Percentiles rank a stretch among this genome's conserved stretches.
Evolutionary conservation across 2,888 invertebrate genomes (phyloP).

Genomic region (Drosophila nigricruria): DNA sequence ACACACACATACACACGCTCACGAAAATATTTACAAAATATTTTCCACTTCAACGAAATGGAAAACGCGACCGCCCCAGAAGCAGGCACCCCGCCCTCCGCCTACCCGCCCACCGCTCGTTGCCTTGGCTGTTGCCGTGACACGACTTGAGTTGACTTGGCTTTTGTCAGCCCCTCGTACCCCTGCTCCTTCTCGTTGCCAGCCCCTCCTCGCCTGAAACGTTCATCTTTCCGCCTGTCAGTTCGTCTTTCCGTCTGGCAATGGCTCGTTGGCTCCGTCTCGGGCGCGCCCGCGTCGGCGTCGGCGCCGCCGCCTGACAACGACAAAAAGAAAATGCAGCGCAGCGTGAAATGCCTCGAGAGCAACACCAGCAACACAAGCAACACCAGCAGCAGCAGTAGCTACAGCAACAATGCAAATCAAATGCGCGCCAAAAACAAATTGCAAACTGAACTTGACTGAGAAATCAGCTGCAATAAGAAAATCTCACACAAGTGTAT

Average conservation of each 20-base stretch:
- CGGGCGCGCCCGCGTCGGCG: constrained; percentile 57
- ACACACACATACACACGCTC: constrained; percentile 47
- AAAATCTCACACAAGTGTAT: constrained; percentile 36
- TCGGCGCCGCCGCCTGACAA: constrained; percentile 66
- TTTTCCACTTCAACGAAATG: constrained; percentile 82
- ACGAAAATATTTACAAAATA: constrained; percentile 82
- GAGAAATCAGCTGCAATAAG: constrained; percentile 70
- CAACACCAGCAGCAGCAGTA: constrained; percentile 40
- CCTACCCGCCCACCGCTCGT: background rate
- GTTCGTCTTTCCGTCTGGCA: constrained; percentile 64
- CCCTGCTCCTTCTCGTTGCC: background rate
- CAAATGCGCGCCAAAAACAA: constrained; percentile 74
- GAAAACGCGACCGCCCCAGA: constrained; percentile 79
- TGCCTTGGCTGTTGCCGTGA: constrained; percentile 34
- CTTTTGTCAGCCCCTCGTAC: constrained; percentile 65
- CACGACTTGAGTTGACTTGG: constrained; percentile 73
- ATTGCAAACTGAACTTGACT: constrained; percentile 84
- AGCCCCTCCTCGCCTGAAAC: constrained; percentile 4
- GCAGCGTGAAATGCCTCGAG: constrained; percentile 73
- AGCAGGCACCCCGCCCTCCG: constrained; percentile 37
- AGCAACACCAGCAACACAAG: constrained; percentile 35
- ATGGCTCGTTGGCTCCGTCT: constrained; percentile 75
- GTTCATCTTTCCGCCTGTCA: constrained; percentile 39
- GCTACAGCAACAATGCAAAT: constrained; percentile 59
- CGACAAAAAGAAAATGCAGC: constrained; percentile 66